Base-by-base conservation (phyloP, 2,113 vertebrate genomes). In the Saccopteryx leptura region DNA sequence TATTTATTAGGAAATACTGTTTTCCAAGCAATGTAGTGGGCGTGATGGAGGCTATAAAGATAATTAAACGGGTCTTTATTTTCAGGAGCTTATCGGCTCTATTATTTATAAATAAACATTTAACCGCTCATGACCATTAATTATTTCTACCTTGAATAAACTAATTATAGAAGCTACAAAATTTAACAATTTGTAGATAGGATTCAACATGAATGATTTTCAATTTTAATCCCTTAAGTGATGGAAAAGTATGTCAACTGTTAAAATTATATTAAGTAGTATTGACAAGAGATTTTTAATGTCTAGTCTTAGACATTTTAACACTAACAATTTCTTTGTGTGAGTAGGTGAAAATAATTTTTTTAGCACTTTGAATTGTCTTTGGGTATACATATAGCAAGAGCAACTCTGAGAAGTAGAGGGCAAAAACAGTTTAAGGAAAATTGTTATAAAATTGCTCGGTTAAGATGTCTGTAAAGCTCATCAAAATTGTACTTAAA, bases 191-290 rank as follows among this genome's bases (percentile, higher is more conserved):
- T 89, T 65, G 26, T 94, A 97, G 97, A 91, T 91, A 96, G 76
- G 78, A 97, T 96, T 98, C 93, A 97, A 88, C 90, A 96, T 97
- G 97, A 98, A 98, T 96, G 97, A 52, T 91, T 98, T 97, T 96
- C 89, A 91, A 76, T 93, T 97, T 80, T 96, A 96, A 97, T 92
- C 88, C 76, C 58, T 96, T 98, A 98, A 97, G 95, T 96, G 93
- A 96, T 97, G 84, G 97, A 97, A 97, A 95, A 97, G 46, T 17
- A 1, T 76, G n/a, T 65, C 33, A 96, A 79, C 76, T 96, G 72
- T 93, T 98, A 96, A 97, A 97, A 78, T 93, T 96, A 91, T 96
- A 83, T 96, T 97, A 97, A 97, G 93, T 98, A 94, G 46, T 96
- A 95, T 94, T 97, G 92, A 94, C 39, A 89, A 63, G 61, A 94